Conservation (phyloP, 2,888 invertebrate genomes). For the Petrophora chlorosata region DNA sequence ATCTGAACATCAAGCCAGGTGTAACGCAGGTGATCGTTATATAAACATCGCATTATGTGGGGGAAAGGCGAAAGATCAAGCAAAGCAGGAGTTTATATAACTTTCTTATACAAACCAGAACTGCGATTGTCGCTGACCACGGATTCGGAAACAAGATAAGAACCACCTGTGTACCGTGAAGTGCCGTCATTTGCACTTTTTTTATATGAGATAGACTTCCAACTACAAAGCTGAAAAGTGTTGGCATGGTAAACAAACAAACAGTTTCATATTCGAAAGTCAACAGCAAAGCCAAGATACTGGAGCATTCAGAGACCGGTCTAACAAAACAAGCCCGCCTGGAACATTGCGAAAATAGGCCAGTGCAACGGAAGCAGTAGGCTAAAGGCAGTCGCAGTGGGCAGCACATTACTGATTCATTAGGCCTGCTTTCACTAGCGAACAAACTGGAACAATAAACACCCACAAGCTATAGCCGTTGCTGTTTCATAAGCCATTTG, state of each 20-base stretch:
- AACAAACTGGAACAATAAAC: constrained; percentile 63
- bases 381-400: constrained; percentile 58
- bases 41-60: constrained; percentile 4
- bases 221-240: neutral
- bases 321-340: constrained; percentile 27
- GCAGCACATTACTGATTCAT: constrained; percentile 68
- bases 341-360: constrained; percentile 64
- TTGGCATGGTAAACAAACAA: neutral
- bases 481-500: constrained; percentile 33
- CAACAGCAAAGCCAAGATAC: constrained; percentile 8
- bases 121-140: no score
- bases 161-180: no score
- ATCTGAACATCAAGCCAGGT: constrained; percentile 1
- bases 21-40: constrained; percentile 7
- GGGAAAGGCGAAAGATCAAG: constrained; percentile 7
- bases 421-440: constrained; percentile 63
- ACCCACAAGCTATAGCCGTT: constrained; percentile 45
- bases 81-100: constrained; percentile 1
- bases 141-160: no score
- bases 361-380: constrained; percentile 62
- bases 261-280: neutral
- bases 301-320: constrained; percentile 15
- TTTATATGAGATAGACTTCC: neutral
- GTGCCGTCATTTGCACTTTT: no score
- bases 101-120: neutral